phyloP scores from a whole-genome alignment of 1,140 invertebrate genomes.

The Macrobrachium nipponense region DNA sequence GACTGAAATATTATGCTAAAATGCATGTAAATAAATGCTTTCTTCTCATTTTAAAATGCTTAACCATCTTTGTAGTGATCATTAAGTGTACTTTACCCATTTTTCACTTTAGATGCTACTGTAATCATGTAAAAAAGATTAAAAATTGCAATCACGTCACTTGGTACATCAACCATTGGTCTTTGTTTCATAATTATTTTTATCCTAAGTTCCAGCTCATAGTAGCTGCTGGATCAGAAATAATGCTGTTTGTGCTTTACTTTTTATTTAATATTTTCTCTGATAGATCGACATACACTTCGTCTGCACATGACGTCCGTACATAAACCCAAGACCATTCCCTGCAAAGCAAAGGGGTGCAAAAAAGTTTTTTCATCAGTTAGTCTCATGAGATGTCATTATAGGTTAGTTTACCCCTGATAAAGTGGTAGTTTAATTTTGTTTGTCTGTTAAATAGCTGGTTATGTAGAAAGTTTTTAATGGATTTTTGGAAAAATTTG shows the following conservation, averaged over 20 bases:
- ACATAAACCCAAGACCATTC: constrained; percentile 51
- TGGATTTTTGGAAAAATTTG: not conserved
- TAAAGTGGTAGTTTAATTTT: not conserved
- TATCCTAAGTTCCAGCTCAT: not conserved
- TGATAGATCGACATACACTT: constrained; percentile 40
- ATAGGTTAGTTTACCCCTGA: constrained; percentile 5
- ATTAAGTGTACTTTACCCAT: too few species aligned
- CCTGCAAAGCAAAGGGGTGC: constrained; percentile 18
- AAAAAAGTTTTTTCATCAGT: constrained; percentile 30
- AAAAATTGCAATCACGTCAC: too few species aligned
- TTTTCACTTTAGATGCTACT: too few species aligned
- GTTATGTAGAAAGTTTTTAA: not conserved
- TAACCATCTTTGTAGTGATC: too few species aligned
- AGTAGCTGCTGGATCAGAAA: not conserved
- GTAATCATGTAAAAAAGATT: too few species aligned
- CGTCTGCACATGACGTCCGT: constrained; percentile 44
- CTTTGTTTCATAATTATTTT: not conserved
- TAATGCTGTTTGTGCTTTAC: not conserved
- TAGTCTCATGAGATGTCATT: constrained; percentile 33
- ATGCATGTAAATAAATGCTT: too few species aligned
- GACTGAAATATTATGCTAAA: too few species aligned
- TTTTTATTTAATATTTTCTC: not conserved
- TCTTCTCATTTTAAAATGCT: too few species aligned
- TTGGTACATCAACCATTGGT: too few species aligned
- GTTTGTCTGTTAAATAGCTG: not conserved